Evolutionary conservation across 2,888 invertebrate species (phyloP), one percentile per base, ranked within the genome.

Genomic region (Phyllotreta striolata): DNA sequence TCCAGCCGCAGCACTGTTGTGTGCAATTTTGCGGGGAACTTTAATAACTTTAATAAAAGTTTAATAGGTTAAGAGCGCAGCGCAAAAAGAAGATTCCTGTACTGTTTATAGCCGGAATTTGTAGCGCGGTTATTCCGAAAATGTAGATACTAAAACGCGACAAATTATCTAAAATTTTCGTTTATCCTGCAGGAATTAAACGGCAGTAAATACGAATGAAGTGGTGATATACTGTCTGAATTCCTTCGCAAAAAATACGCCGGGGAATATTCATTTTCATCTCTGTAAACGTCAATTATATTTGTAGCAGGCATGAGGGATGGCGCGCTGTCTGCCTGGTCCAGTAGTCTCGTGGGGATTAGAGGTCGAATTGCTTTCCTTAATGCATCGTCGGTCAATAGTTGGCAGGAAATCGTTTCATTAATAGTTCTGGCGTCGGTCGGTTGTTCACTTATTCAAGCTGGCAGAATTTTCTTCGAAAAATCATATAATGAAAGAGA

Each of bases 211-310:
- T n/a, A n/a, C n/a, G n/a, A n/a, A n/a, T n/a, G n/a, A n/a, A n/a
- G n/a, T n/a, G n/a, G 80, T 82, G 80, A 24, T 24, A 24, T 24
- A 24, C 2, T 24, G 2, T 24, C 24, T 1, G 24, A 24, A 24
- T 24, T 24, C 80, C 82, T 83, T 81, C 81, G 81, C 83, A 83
- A 83, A 83, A 83, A 83, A 83, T 83, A 82, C 83, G 81, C 82
- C 79, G 78, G 81, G 83, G 82, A 81, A 81, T 83, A 83, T 83
- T 83, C 82, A 83, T 83, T 83, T 82, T 77, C 80, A 78, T 81
- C 81, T 82, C 81, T 80, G 81, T 81, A 79, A 77, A 72, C 72
- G 56, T 57, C 61, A 54, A 52, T 56, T 39, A 55, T 40, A 47
- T 56, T 56, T 14, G 47, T 52, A 61, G 38, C 49, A 49, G 41